Evolutionary conservation across 2,888 invertebrate species (phyloP).

Genomic region (Anoplius nigerrimus): DNA sequence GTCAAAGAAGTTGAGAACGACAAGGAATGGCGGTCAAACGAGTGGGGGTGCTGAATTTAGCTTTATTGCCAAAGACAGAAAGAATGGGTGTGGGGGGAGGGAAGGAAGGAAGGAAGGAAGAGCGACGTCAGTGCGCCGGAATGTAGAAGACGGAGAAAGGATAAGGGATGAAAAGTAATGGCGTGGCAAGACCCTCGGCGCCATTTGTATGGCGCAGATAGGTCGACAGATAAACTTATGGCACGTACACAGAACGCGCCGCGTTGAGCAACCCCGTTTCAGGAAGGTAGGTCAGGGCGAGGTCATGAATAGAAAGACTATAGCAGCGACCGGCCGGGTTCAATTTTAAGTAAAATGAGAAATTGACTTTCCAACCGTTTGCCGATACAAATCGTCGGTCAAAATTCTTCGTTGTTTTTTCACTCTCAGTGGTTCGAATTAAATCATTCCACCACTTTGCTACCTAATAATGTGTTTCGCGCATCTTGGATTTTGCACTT

Average conservation of each 20-base stretch:
- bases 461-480: no score
- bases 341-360: no score
- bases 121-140: neutral
- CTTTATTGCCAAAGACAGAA: neutral
- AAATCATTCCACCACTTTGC: no score
- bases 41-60: neutral
- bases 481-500: no score
- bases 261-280: neutral
- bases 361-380: no score
- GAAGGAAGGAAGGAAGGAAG: neutral
- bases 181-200: slow-evolving; percentile 39
- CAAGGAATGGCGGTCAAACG: no score
- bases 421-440: no score
- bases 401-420: no score
- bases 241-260: slow-evolving; percentile 32
- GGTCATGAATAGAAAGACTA: slow-evolving; percentile 11
- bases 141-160: slow-evolving; percentile 10
- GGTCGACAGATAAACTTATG: slow-evolving; percentile 45
- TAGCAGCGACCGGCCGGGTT: no score
- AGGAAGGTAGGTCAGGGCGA: neutral
- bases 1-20: no score
- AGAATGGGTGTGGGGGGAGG: neutral
- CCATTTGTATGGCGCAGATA: slow-evolving; percentile 32
- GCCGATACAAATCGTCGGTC: no score
- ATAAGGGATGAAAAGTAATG: slow-evolving; percentile 54